phyloP scores from a whole-genome alignment of 2,113 vertebrate genomes.

The Ammospiza nelsoni region DNA sequence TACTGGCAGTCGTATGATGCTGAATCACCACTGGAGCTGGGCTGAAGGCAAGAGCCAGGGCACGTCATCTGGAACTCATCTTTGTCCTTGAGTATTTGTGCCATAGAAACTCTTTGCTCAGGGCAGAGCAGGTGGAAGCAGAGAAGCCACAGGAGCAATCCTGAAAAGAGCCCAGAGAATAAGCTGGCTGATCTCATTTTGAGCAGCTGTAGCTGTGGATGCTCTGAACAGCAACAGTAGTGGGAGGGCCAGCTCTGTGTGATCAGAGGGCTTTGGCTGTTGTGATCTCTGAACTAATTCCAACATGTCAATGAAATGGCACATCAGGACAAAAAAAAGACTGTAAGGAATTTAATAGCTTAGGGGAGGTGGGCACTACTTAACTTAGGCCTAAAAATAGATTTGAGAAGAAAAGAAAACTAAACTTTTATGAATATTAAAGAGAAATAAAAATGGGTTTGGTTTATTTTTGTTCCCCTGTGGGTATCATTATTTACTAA shows the following conservation, averaged over 20 bases:
- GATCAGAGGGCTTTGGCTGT: slow-evolving; percentile 26
- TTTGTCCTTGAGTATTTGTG: background rate
- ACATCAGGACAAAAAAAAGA: background rate
- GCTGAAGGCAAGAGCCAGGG: background rate
- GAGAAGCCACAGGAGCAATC: background rate
- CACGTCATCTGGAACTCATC: background rate
- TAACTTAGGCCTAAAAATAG: background rate
- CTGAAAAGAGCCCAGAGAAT: background rate
- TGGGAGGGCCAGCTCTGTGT: background rate
- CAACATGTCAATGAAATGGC: background rate
- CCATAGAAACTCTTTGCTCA: background rate
- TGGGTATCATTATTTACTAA: background rate
- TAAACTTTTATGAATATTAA: background rate
- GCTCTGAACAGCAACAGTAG: background rate
- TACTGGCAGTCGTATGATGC: accelerated
- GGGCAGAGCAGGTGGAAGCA: background rate
- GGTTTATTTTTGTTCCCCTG: background rate
- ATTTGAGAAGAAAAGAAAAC: background rate
- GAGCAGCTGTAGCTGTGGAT: background rate
- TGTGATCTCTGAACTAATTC: slow-evolving; percentile 31
- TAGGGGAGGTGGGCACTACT: background rate
- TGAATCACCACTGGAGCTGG: background rate
- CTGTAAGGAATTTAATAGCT: background rate
- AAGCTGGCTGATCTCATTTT: background rate
- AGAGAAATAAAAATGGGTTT: background rate